Base-by-base conservation (phyloP, 2,797 vertebrate species). In the Hoplostethus mediterraneus region DNA sequence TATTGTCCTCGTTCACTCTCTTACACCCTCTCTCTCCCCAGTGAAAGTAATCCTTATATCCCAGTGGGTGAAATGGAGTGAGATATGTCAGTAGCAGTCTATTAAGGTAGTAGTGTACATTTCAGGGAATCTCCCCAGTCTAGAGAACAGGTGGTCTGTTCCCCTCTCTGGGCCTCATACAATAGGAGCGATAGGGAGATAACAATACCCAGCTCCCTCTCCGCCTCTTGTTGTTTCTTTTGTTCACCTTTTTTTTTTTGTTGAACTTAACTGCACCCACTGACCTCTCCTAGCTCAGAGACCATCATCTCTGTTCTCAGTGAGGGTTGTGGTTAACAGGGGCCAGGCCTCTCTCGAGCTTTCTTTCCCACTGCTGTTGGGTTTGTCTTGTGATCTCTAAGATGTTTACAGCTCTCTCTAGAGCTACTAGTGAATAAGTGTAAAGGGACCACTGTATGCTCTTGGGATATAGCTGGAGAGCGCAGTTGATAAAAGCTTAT, bases 1-100 rank as follows among this genome's bases (percentile, higher is more conserved):
- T 17, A 31, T 28, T 36, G 21, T 11, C 2, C 44, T 40, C 55
- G 14, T 36, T 72, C 54, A 8, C 44, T 17, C 30, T 53, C 53
- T 48, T 40, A 5, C 44, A 36, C 58, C 60, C 45, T 40, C 51
- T 47, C 40, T 16, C 16, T n/a, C 40, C 10, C 55, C 12, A 3
- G 54, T 83, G 72, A 88, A 83, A 81, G 75, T 79, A 65, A 69
- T 79, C 74, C 51, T 77, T 79, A 56, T 82, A 6, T 77, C 30
- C 49, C 17, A 31, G 49, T 10, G 6, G 58, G 54, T 70, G 33
- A 74, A 67, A 74, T 45, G 9, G 68, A 68, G 63, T 75, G 38
- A 25, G 71, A 74, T 53, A 60, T 68, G 72, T 66, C 65, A 51
- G 44, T 44, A 48, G 28, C 58, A 58, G 74, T 73, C 67, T 55